Base-by-base conservation (phyloP, 2,113 vertebrate species). In the Clarias macrocephalus region DNA sequence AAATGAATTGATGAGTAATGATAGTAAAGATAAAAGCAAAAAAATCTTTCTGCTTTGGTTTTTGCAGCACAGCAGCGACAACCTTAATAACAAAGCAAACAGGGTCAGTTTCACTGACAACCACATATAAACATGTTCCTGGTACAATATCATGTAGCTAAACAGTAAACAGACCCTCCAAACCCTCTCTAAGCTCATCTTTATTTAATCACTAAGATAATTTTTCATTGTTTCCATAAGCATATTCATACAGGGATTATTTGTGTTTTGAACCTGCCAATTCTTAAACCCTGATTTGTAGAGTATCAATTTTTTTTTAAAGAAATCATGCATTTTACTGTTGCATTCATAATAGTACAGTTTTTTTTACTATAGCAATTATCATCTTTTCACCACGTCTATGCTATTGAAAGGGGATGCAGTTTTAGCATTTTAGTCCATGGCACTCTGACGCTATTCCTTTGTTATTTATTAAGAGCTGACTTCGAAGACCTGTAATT, bases 1-100 rank as follows among this genome's bases (percentile, higher is more conserved):
- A 62, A 81, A 42, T 62, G 2, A 79, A 88, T 85, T 62, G 77
- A 82, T 90, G 83, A 89, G 88, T 62, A 16, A 89, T 91, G 86
- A 82, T 60, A 33, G 28, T 9, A 28, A 62, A n/a, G 37, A 60
- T 37, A 57, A 62, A 56, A 63, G 11, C 12, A 63, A 52, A 73
- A 8, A 70, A 56, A 16, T 76, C 15, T 28, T 75, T 25, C 57
- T 76, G n/a, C 23, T 85, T 33, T 10, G 52, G 16, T 18, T 85
- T 60, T 37, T 42, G 59, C 56, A 59, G 28, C 21, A 80, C 82
- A 68, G 63, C 60, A 83, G 72, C 54, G 25, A 77, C 84, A 30
- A 28, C 3, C 8, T 76, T 60, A 75, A 60, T 62, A 62, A 28
- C n/a, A 75, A 85, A n/a, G 25, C 66, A 59, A 3, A 3, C 48